Percentiles rank a stretch among this genome's conserved stretches.
Evolutionary conservation across 2,797 vertebrate genomes (phyloP).

Genomic region (Poeciliopsis presidionis): DNA sequence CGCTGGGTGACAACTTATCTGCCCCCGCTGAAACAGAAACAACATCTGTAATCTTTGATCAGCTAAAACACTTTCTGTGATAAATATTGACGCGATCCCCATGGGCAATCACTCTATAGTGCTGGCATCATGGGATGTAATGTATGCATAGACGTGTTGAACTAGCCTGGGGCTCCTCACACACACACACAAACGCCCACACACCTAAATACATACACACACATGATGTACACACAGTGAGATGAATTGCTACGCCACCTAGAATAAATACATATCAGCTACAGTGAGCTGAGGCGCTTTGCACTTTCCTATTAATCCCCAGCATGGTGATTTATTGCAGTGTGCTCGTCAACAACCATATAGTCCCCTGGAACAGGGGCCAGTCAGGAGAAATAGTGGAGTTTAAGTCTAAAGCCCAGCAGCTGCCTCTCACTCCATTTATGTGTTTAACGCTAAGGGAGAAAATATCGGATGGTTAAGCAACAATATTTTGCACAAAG

Average conservation of each 20-base stretch:
- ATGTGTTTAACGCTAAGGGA: constrained; percentile 48
- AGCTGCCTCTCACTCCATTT: constrained; percentile 59
- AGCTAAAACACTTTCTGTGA: constrained; percentile 71
- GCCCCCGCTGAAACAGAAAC: constrained; percentile 60
- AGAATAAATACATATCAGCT: constrained; percentile 80
- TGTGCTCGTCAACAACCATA: constrained; percentile 73
- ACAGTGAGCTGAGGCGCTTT: constrained; percentile 72
- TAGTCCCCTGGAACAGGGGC: constrained; percentile 61
- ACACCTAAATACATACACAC: constrained; percentile 2
- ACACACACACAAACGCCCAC: constrained; percentile 15
- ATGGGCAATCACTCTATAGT: constrained; percentile 72
- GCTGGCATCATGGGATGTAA: constrained; percentile 73
- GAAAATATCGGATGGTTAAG: constrained; percentile 50
- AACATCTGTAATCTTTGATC: constrained; percentile 75
- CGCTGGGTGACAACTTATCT: constrained; percentile 69
- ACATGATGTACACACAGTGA: constrained; percentile 43
- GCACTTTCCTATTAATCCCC: constrained; percentile 79
- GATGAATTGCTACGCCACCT: constrained; percentile 74
- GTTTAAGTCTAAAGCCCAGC: constrained; percentile 66
- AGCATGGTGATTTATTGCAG: constrained; percentile 75
- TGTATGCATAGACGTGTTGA: constrained; percentile 72
- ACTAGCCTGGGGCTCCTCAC: constrained; percentile 49
- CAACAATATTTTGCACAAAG: constrained; percentile 52
- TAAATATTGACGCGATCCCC: constrained; percentile 75
- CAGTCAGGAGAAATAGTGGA: constrained; percentile 57